A percentile compares a stretch with the other conserved stretches of the same genome.
Conservation (phyloP, 1,140 invertebrate species). For the Aphelenchoides fujianensis region DNA sequence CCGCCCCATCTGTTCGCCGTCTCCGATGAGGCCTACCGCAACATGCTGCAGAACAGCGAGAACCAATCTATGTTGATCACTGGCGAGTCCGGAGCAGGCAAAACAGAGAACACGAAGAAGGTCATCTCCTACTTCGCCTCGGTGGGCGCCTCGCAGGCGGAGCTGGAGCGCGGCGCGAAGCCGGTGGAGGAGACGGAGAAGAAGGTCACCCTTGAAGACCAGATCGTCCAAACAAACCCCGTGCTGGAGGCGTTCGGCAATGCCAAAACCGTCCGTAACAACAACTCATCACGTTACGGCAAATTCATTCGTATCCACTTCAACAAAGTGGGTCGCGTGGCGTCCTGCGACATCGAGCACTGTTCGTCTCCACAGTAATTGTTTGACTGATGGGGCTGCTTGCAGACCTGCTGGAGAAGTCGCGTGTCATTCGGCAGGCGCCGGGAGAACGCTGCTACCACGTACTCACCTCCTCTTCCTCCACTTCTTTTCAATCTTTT, state of each 20-base stretch:
- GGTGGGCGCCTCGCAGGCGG: conserved; percentile 65
- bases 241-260: conserved; percentile 99
- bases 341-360: conserved; percentile 99
- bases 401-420: conserved; percentile 99
- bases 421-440: conserved; percentile 99
- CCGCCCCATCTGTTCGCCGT: conserved; percentile 99
- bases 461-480: conserved; percentile 99
- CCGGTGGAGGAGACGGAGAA: conserved; percentile 28
- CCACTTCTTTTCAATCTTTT: conserved; percentile 68
- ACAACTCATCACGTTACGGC: conserved; percentile 87
- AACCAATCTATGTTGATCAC: conserved; percentile 99
- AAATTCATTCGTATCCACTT: conserved; percentile 99
- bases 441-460: conserved; percentile 97
- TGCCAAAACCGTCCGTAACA: conserved; percentile 98
- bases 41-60: conserved; percentile 96
- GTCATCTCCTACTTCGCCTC: conserved; percentile 70
- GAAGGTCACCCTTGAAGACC: conserved; percentile 74
- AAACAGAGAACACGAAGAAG: conserved; percentile 72
- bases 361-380: conserved; percentile 74
- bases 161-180: conserved; percentile 30
- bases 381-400: conserved; percentile 3
- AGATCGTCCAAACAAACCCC: conserved; percentile 97
- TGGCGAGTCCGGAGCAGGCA: conserved; percentile 70
- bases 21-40: conserved; percentile 98
- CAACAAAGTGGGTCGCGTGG: conserved; percentile 95